Evolutionary conservation across 2,888 invertebrate genomes (phyloP).

Genomic region (Pheosia tremula): DNA sequence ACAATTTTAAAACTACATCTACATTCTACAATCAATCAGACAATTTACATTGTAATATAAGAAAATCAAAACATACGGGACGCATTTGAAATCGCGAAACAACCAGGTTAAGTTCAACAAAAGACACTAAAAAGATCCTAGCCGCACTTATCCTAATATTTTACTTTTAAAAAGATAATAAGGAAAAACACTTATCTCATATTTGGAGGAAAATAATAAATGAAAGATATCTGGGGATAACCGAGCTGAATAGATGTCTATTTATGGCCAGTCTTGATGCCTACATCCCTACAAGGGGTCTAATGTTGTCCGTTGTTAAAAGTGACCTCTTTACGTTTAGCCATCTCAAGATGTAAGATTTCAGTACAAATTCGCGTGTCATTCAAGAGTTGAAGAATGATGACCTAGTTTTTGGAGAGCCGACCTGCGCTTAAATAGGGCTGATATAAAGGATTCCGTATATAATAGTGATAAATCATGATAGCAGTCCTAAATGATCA

Average conservation of each 20-base stretch:
- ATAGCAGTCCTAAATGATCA: background rate
- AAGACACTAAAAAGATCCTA: background rate
- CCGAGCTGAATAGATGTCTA: constrained; percentile 3
- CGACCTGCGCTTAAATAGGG: background rate
- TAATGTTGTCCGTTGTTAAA: background rate
- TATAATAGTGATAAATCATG: background rate
- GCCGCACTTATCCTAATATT: background rate
- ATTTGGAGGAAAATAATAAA: constrained; percentile 1
- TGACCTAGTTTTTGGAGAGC: background rate
- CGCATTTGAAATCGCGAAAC: no score
- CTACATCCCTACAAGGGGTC: background rate
- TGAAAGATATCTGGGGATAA: constrained; percentile 4
- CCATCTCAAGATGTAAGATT: background rate
- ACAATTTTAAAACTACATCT: no score
- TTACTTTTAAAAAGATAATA: background rate
- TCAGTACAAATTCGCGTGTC: constrained; percentile 3
- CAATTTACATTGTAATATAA: no score
- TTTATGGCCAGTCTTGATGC: constrained; percentile 7
- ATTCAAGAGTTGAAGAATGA: constrained; percentile 3
- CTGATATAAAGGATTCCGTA: background rate
- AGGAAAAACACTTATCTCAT: constrained; percentile 1
- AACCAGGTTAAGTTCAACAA: no score
- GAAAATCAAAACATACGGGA: no score
- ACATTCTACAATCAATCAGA: no score
- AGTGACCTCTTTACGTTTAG: constrained; percentile 4